phyloP scores from a whole-genome alignment of 2,797 vertebrate genomes.

The Coregonus ussuriensis region DNA sequence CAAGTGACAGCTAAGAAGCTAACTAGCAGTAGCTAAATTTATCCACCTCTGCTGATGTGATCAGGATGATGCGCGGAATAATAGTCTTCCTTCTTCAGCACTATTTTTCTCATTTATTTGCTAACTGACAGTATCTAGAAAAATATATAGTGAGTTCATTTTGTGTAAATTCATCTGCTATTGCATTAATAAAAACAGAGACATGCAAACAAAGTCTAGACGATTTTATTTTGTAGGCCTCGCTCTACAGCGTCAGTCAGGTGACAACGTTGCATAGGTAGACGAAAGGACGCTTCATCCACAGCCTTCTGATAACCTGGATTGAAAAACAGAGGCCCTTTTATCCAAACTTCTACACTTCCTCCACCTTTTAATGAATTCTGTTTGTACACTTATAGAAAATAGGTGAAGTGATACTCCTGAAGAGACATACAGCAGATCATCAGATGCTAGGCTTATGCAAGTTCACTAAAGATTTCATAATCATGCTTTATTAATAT shows the following conservation, averaged over 20 bases:
- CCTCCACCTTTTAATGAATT: not conserved
- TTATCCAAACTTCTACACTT: not conserved
- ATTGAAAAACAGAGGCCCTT: not conserved
- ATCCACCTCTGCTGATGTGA: not conserved
- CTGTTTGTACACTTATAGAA: not conserved
- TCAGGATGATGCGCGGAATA: not conserved
- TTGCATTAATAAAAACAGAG: not conserved
- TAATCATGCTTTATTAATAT: not conserved
- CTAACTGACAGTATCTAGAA: not conserved
- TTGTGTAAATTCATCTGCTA: not conserved
- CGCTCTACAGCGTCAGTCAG: not conserved
- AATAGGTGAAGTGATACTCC: not conserved
- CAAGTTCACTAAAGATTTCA: not conserved
- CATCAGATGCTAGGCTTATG: not conserved
- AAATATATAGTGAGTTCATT: no score
- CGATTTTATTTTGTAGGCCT: not conserved
- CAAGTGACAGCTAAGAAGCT: not conserved
- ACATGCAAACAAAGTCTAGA: no score
- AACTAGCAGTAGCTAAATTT: not conserved
- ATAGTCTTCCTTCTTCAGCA: not conserved
- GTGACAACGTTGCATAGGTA: not conserved
- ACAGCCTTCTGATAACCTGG: not conserved
- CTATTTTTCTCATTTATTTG: not conserved
- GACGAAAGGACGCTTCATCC: not conserved
- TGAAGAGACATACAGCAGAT: not conserved